Percentiles rank a stretch among this genome's conserved stretches.
These are phyloP conservation scores for Atherinomorus stipes DNA, from an alignment of 2,113 vertebrate species.

Conservation along the genomic window DNA sequence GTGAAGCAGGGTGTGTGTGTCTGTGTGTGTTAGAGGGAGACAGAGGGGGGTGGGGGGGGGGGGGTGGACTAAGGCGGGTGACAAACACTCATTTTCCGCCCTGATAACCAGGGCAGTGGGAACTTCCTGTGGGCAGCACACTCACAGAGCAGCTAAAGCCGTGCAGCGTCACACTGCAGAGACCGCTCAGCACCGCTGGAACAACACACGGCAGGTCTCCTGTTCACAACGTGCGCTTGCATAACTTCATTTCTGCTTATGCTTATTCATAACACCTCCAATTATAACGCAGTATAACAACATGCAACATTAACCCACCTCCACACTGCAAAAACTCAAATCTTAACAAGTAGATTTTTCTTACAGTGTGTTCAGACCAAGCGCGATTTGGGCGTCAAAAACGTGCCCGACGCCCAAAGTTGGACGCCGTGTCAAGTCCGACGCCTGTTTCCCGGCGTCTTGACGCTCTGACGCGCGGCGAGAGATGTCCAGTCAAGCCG, in stretches of 20 bases:
- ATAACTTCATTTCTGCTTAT: constrained; percentile 6
- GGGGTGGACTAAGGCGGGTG: constrained; percentile 64
- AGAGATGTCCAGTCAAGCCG: too few species aligned
- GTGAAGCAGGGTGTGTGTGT: constrained; percentile 29
- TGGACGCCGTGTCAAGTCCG: too few species aligned
- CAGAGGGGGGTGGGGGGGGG: constrained; percentile 22
- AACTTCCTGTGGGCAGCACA: constrained; percentile 76
- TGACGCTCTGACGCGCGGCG: too few species aligned
- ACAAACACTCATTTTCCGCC: constrained; percentile 84
- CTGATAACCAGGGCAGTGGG: constrained; percentile 82
- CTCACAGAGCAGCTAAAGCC: constrained; percentile 67
- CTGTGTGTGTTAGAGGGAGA: constrained; percentile 16
- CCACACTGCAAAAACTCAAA: too few species aligned
- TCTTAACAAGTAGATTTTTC: too few species aligned
- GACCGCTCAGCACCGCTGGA: constrained; percentile 15
- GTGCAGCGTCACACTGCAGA: constrained; percentile 4
- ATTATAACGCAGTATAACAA: neutral
- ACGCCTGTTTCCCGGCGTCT: too few species aligned
- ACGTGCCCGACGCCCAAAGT: too few species aligned
- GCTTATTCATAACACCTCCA: neutral
- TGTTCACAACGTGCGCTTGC: constrained; percentile 19
- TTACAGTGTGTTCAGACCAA: too few species aligned
- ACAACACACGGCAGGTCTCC: constrained; percentile 9
- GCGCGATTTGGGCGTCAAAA: too few species aligned
- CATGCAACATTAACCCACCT: too few species aligned